These are phyloP conservation scores for Pyrrhia umbra DNA, from an alignment of 2,888 invertebrate genomes.

Conservation along the genomic window DNA sequence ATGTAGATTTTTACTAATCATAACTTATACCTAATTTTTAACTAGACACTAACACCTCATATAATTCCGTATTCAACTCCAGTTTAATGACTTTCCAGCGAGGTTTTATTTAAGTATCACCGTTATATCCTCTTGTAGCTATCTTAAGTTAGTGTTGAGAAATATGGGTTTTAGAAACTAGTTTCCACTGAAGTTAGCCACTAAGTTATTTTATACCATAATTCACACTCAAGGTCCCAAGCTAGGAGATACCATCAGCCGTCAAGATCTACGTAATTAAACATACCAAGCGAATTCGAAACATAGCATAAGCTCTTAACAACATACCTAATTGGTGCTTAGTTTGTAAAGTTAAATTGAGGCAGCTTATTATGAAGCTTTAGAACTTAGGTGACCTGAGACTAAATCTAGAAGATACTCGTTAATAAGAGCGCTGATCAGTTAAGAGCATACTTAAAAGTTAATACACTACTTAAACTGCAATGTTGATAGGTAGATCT, in stretches of 20 bases:
- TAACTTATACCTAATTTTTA: too few relatives aligned
- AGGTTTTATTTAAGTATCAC: background rate
- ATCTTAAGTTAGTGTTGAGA: background rate
- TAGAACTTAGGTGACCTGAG: conserved; percentile 28
- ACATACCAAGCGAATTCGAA: conserved; percentile 60
- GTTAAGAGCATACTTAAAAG: background rate
- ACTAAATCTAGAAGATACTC: conserved; percentile 25
- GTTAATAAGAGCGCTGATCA: conserved; percentile 4
- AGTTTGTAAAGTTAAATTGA: conserved; percentile 63
- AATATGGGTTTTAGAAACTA: background rate
- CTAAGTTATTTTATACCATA: background rate
- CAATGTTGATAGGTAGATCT: too few relatives aligned
- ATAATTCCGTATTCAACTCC: background rate
- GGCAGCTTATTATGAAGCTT: conserved; percentile 45
- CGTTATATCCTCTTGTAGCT: background rate
- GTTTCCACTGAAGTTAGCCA: background rate
- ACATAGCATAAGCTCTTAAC: conserved; percentile 55
- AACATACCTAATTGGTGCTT: conserved; percentile 63
- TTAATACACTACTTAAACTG: too few relatives aligned
- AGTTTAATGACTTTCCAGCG: background rate
- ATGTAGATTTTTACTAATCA: too few relatives aligned
- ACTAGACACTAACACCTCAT: too few relatives aligned
- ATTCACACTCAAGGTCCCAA: background rate
- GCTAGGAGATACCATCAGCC: background rate
- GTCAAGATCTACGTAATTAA: conserved; percentile 49